Base-by-base conservation (phyloP, 2,113 vertebrate genomes). In the Paradisaea rubra region DNA sequence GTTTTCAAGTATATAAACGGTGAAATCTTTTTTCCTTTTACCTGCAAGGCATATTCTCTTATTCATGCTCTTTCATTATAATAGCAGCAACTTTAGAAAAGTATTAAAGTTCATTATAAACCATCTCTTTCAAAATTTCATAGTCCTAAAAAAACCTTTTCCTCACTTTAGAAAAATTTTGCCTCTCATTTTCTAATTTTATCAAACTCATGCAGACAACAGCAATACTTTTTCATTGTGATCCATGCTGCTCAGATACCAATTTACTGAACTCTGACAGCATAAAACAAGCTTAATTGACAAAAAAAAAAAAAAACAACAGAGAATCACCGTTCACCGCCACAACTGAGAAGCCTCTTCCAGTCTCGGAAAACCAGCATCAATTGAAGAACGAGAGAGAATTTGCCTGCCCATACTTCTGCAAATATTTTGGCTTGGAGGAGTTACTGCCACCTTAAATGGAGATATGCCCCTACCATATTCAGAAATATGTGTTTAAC, bases 1-100 rank as follows among this genome's bases (percentile, higher is more conserved):
- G 88, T 93, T 96, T 96, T 94, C 57, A 64, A 91, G 88, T 49
- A 65, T 41, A 81, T 74, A 94, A 91, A 95, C 6, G 41, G 69
- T 6, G 2, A 95, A 95, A 60, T 21, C 69, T 93, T 86, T 81
- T 87, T 88, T 88, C 10, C 0, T 88, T 96, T 96, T 95, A 95
- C 94, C 95, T 95, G 77, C 79, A 92, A 97, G 93, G 94, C 93
- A 95, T 94, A 74, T 60, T 95, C 85, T 89, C 82, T 93, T 94
- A 96, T 95, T 95, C 95, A 78, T 76, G 64, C 30, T 88, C 89
- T 93, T 96, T 66, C 80, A 93, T 86, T 90, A 86, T 86, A 94
- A 95, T 78, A 90, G 74, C 87, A 92, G 37, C 54, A 96, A 91
- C 91, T 93, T 82, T 70, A 80, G 50, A 59, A 60, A 91, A 82